Percentiles rank a stretch among this genome's conserved stretches.
Conservation (phyloP, 2,113 vertebrate genomes). For the Myrmecobius fasciatus region DNA sequence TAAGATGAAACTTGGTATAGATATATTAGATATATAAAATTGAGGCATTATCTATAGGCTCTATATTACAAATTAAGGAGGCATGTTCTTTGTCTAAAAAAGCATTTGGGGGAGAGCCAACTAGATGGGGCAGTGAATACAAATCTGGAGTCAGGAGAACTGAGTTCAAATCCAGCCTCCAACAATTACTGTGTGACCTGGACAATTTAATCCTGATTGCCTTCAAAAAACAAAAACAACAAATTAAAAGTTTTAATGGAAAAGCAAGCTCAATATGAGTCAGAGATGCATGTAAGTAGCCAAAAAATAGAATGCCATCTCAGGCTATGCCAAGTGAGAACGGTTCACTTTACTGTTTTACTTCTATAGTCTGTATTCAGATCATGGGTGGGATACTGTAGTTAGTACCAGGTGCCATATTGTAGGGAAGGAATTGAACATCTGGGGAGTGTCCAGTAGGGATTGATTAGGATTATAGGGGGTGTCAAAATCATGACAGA, state of each 20-base stretch:
- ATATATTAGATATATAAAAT: background rate
- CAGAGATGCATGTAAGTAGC: background rate
- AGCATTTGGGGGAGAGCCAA: background rate
- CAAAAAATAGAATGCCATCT: background rate
- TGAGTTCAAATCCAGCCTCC: too few relatives aligned
- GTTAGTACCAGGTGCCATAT: background rate
- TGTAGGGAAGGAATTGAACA: background rate
- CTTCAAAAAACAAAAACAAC: too few relatives aligned
- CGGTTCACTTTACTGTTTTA: background rate
- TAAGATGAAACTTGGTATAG: background rate
- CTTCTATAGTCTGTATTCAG: background rate
- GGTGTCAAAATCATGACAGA: background rate
- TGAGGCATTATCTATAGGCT: background rate
- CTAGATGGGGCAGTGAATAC: too few relatives aligned
- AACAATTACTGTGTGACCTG: too few relatives aligned
- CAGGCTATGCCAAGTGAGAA: background rate
- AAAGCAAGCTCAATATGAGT: background rate
- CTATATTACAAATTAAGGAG: background rate
- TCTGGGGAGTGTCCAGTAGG: background rate
- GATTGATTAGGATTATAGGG: background rate
- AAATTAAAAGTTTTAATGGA: background rate
- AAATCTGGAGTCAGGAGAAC: too few relatives aligned
- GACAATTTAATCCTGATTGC: too few relatives aligned
- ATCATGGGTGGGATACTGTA: background rate
- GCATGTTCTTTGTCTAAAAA: background rate